A percentile compares a stretch with the other conserved stretches of the same genome.
Evolutionary conservation across 2,113 vertebrate species (phyloP).

Genomic region (Bubo blakistoni): DNA sequence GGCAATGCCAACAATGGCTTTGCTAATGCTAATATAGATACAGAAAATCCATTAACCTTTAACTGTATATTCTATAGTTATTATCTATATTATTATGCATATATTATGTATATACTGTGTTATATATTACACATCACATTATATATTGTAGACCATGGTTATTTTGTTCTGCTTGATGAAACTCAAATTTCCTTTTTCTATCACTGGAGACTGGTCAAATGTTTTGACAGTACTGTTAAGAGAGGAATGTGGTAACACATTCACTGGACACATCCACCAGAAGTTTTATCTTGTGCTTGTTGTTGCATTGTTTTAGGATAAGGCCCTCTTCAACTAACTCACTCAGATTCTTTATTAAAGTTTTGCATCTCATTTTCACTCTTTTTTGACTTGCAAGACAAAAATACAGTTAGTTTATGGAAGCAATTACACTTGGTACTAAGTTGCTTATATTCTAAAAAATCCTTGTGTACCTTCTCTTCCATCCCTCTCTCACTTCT

Average conservation of each 20-base stretch:
- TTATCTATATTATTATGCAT: not conserved
- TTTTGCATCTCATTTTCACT: not conserved
- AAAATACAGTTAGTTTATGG: not conserved
- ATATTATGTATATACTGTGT: not conserved
- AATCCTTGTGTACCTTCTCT: not conserved
- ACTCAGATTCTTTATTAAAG: not conserved
- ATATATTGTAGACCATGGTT: not conserved
- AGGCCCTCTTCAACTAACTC: not conserved
- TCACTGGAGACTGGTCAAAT: not conserved
- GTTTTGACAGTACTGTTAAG: not conserved
- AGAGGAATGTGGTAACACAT: not conserved
- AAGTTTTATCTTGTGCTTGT: not conserved
- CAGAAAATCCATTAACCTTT: not conserved
- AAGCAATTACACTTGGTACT: not conserved
- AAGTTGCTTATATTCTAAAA: not conserved
- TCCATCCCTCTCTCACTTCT: not conserved
- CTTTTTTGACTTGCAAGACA: not conserved
- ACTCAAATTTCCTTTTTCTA: not conserved
- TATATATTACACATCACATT: not conserved
- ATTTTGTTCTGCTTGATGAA: not conserved
- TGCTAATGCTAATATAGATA: not conserved
- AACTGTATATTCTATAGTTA: not conserved
- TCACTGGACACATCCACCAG: not conserved
- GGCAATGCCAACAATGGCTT: not conserved
- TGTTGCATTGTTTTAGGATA: not conserved